Evolutionary conservation across 2,113 vertebrate genomes (phyloP), one percentile per base, ranked within the genome.

Genomic region (Ameiurus melas): DNA sequence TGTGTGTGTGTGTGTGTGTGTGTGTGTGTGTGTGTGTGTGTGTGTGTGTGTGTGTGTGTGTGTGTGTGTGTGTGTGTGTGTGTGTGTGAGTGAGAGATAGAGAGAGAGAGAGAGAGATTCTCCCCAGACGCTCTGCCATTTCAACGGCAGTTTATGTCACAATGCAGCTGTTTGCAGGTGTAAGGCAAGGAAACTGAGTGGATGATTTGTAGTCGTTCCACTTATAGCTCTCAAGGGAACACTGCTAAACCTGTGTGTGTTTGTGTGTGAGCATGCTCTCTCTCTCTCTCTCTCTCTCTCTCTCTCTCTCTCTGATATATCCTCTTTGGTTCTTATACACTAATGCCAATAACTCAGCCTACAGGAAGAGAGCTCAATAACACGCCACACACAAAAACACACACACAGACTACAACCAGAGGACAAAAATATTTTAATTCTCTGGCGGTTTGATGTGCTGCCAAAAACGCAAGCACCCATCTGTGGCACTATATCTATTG

Each of bases 371-470:
- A 66, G 60, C 58, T 78, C 79, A 71, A 58, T 20, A 79, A 55
- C 58, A 84, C 0, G 43, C 43, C 51, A 83, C 53, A 83, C 71
- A 86, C 60, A 79, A 43, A 86, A 19, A 86, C 60, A 87, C 58
- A 86, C 36, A 78, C 22, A 71, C 64, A 82, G 60, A 81, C 19
- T 53, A 10, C 17, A 6, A 68, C 55, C 70, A 83, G 57, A 60
- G 77, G 43, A 90, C 85, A 82, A 82, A 86, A 84, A 86, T 83
- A 83, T 87, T 85, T 92, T 87, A 85, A 90, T 66, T 89, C 86
- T 87, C 88, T 5, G 80, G 62, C 77, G 81, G 82, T 90, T 91
- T 92, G 92, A 94, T 88, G 84, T 85, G 71, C 89, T 71, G 87
- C 88, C 90, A 93, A 64, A 86, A 27, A 78, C 62, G 30, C 39